A percentile compares a stretch with the other conserved stretches of the same genome.
phyloP scores from a whole-genome alignment of 1,140 invertebrate genomes.

The Drosophila busckii region DNA sequence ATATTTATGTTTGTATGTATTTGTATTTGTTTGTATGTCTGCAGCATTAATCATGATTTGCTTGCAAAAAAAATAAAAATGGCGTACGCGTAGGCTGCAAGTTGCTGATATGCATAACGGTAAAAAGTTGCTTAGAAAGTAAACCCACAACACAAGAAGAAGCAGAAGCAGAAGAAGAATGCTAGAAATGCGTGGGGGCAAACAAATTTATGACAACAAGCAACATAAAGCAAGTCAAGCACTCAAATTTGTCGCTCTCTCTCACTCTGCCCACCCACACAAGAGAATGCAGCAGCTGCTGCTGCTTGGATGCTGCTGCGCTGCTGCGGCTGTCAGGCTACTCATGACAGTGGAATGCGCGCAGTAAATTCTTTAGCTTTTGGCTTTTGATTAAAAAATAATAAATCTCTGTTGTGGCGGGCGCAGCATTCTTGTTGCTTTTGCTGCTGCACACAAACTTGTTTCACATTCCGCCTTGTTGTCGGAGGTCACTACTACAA shows the following conservation, averaged over 20 bases:
- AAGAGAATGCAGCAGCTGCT: not conserved
- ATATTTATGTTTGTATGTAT: conserved; percentile 6
- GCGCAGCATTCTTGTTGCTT: not conserved
- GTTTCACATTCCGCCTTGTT: conserved; percentile 59
- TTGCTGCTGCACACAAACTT: conserved; percentile 39
- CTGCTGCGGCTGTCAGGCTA: not conserved
- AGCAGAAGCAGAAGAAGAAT: conserved; percentile 10
- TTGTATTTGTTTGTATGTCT: not conserved
- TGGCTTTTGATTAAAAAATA: conserved; percentile 60
- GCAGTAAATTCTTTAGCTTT: conserved; percentile 44
- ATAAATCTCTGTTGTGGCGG: conserved; percentile 56
- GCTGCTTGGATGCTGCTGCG: not conserved
- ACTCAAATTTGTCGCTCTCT: too few species aligned
- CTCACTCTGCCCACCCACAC: too few species aligned
- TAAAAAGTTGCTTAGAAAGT: conserved; percentile 39
- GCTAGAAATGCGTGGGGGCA: not conserved
- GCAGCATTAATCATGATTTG: conserved; percentile 8
- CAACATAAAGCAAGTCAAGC: conserved; percentile 17
- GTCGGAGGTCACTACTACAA: conserved; percentile 65
- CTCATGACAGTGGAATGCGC: conserved; percentile 45
- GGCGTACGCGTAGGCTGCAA: conserved; percentile 26
- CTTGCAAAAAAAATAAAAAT: conserved; percentile 7
- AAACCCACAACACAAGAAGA: conserved; percentile 5
- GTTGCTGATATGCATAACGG: conserved; percentile 24
- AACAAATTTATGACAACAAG: conserved; percentile 3